Evolutionary conservation across 30 jellyfish, hydroid and myxozoan species (phyloP), one percentile per base, ranked within the genome.

Genomic region (Aurelia coerulea): DNA sequence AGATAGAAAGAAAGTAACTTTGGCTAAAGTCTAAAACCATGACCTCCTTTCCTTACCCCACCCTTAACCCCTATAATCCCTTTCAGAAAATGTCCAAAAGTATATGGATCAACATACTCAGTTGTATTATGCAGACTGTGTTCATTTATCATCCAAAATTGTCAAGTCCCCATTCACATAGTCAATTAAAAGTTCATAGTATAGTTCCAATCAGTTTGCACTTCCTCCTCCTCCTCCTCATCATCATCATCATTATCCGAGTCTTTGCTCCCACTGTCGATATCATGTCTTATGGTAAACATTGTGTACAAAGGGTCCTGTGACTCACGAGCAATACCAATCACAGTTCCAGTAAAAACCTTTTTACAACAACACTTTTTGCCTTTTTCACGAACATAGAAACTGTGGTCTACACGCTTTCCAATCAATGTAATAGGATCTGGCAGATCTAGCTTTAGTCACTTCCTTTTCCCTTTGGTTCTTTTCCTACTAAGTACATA

Each of bases 151-250:
- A 2, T 68, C 79, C 32, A 68, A 17, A 17, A 68, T 8, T 68
- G 0, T 68, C 32, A 68, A 39, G 16, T 68, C 79, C 2, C 79
- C 79, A 34, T 68, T 68, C 58, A 68, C 53, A 34, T 4, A 68
- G 69, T 68, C 79, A 32, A 34, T 39, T 71, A 68, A 5, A 32
- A 68, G 58, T 6, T 68, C 79, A n/a, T n/a, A n/a, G n/a, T n/a
- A 68, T 68, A 68, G 10, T 68, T 29, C 29, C 42, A 73, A 18
- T 73, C 84, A 34, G 84, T 73, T 73, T 73, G 73, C 23, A 73
- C 8, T 73, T 73, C 84, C 56, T 73, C 53, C 53, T n/a, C n/a
- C n/a, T 42, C 53, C 53, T 42, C 10, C 32, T 42, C 73, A 39
- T 68, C 79, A 68, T 16, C 79, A 37, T 32, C 51, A 33, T 73